Conservation (phyloP, 1,140 invertebrate genomes). For the Hypothenemus hampei region DNA sequence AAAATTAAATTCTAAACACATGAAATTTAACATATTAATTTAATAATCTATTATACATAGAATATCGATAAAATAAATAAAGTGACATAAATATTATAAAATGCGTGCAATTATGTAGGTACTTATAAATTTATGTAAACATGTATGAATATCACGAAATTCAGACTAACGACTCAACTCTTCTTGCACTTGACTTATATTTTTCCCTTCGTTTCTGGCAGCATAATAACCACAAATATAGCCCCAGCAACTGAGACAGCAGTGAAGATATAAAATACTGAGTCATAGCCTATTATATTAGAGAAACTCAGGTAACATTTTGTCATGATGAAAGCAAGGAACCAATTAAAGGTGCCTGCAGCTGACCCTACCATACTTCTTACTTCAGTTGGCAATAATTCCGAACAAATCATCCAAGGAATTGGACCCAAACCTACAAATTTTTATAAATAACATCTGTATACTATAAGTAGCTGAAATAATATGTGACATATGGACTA, state of each 20-base stretch:
- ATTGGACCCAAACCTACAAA: slow-evolving; percentile 71
- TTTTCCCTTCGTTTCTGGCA: slow-evolving; percentile 75
- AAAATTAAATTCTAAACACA: neutral
- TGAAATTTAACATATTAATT: neutral
- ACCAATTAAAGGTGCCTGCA: slow-evolving; percentile 71
- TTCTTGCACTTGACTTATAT: slow-evolving; percentile 64
- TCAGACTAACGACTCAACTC: slow-evolving; percentile 44
- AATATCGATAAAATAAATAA: too few relatives aligned
- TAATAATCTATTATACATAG: too few relatives aligned
- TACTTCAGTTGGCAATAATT: slow-evolving; percentile 69
- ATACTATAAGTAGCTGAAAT: neutral
- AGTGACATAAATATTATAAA: too few relatives aligned
- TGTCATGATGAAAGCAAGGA: slow-evolving; percentile 77
- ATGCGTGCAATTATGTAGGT: too few relatives aligned
- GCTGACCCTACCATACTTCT: slow-evolving; percentile 70
- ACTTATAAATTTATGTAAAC: too few relatives aligned
- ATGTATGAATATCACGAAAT: too few relatives aligned
- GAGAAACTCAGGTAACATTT: slow-evolving; percentile 58
- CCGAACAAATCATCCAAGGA: slow-evolving; percentile 72
- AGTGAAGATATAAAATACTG: slow-evolving; percentile 61
- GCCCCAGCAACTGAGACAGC: slow-evolving; percentile 55
- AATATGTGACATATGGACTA: neutral
- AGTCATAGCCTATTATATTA: slow-evolving; percentile 46
- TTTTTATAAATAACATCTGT: neutral
- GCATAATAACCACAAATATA: slow-evolving; percentile 61